Conservation (phyloP, 2,888 invertebrate species). For the Athrips mouffetella region DNA sequence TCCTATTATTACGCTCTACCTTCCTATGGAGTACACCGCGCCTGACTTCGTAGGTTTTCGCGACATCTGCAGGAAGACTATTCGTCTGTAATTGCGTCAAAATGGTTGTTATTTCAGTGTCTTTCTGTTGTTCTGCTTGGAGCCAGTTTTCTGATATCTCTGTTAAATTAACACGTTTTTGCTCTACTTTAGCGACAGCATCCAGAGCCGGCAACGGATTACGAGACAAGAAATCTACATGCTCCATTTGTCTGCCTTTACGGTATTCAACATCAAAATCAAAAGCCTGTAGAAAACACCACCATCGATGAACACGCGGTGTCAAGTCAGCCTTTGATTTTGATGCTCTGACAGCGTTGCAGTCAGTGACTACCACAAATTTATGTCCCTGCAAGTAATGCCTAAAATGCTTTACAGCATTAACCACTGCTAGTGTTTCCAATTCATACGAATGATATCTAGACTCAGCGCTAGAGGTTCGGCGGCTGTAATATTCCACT, state of each 20-base stretch:
- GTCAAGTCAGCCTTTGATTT: conserved; percentile 29
- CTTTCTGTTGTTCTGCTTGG: background rate
- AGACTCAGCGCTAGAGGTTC: conserved; percentile 9
- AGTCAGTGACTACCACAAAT: conserved; percentile 20
- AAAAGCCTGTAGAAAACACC: conserved; percentile 28
- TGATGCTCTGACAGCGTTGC: conserved; percentile 19
- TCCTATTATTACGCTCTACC: conserved; percentile 13
- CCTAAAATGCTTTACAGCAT: conserved; percentile 15
- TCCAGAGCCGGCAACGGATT: conserved; percentile 12
- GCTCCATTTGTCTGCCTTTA: conserved; percentile 26
- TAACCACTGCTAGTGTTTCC: conserved; percentile 19
- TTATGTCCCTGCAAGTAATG: conserved; percentile 7
- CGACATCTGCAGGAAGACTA: background rate
- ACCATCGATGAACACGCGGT: conserved; percentile 27
- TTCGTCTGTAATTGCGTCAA: background rate
- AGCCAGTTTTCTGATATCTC: conserved; percentile 21
- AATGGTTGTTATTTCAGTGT: background rate
- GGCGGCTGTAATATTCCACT: conserved; percentile 15
- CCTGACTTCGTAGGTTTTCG: conserved; percentile 18
- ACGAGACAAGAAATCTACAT: conserved; percentile 21
- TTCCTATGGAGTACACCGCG: conserved; percentile 17
- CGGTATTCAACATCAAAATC: conserved; percentile 27
- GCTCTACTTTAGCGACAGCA: background rate
- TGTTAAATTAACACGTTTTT: conserved; percentile 15
- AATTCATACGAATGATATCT: conserved; percentile 21